Evolutionary conservation across 35 echinoderm and acorn worm species (phyloP), one percentile per base, ranked within the genome.

Genomic region (Lytechinus pictus): DNA sequence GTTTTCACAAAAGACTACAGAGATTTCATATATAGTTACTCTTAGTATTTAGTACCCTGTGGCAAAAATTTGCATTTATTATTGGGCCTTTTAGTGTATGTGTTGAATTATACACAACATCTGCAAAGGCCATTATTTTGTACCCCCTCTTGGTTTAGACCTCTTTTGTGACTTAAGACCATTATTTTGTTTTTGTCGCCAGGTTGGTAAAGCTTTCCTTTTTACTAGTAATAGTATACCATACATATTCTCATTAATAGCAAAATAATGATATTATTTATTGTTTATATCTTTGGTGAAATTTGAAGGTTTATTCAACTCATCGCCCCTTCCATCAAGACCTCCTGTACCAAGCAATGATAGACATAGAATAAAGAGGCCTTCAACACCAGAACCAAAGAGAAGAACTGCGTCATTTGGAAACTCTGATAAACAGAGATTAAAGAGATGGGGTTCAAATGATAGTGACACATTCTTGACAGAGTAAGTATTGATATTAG

Each of bases 321-420:
- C 94, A 24, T 96, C 96, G 61, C 94, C 87, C 27, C 57, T 96
- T 56, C 96, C 96, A 12, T 96, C 96, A 54, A 96, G 94, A 91
- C 96, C 96, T 56, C 94, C 96, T 51, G 94, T 96, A 87, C 88
- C 94, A 61, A 89, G 52, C 71, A 94, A 86, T 86, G 55, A 91
- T 54, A 61, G 72, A 79, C 87, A 96, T 72, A 94, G 87, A 10
- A 95, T 72, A 95, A 95, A 96, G 54, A 94, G 94, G 52, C 96
- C 96, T 54, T 89, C 94, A 10, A 96, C 96, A 79, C 96, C 96
- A 87, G 96, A 96, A 28, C 86, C 96, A 57, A 94, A 96, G 88
- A 96, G 96, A 86, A 95, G 96, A 95, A 96, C 96, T 61, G 94
- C 94, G 58, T 96, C 96, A 14, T 96, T 96, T 95, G 94, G 96